Evolutionary conservation across 2,888 invertebrate species (phyloP), one percentile per base, ranked within the genome.

Genomic region (Eupithecia centaureata): DNA sequence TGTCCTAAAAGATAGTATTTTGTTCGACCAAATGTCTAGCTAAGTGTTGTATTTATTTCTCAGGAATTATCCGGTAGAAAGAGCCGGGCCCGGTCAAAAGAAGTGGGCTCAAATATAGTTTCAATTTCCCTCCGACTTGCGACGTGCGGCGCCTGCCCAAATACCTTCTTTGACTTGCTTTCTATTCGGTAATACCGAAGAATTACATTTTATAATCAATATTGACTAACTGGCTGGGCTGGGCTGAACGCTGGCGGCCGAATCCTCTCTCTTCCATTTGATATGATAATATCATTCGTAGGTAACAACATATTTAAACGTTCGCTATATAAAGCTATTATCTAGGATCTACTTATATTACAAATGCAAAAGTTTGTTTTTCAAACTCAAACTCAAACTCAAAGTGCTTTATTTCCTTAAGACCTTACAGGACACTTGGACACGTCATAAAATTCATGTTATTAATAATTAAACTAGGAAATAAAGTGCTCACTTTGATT

Each of bases 31-130:
- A 85, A 84, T 85, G 83, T 81, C 79, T 79, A 78, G 78, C 79
- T 79, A 78, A 78, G 77, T 79, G 82, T 87, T 87, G 88, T 87
- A 87, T 86, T 89, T 87, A 89, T 88, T 88, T 85, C 83, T 77
- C 81, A 79, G 84, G 82, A 85, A 87, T 88, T 89, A 89, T 87
- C 86, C 82, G 82, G 79, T 76, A 80, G 84, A 84, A 79, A 81
- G 81, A 81, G 79, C 79, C 82, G 85, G 85, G 86, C 86, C 83
- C 82, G 88, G 88, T 88, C 87, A 90, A 86, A 90, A 88, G 86
- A 87, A 90, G 87, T 88, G 87, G 84, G 86, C 86, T 91, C 86
- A 90, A 90, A 91, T 89, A 91, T 90, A 91, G 91, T 91, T 92
- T 91, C 90, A 91, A 91, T 92, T 92, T 89, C 85, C 84, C 79